Evolutionary conservation across 1,140 invertebrate species (phyloP), one percentile per base, ranked within the genome.

Genomic region (Hycleus cichorii): DNA sequence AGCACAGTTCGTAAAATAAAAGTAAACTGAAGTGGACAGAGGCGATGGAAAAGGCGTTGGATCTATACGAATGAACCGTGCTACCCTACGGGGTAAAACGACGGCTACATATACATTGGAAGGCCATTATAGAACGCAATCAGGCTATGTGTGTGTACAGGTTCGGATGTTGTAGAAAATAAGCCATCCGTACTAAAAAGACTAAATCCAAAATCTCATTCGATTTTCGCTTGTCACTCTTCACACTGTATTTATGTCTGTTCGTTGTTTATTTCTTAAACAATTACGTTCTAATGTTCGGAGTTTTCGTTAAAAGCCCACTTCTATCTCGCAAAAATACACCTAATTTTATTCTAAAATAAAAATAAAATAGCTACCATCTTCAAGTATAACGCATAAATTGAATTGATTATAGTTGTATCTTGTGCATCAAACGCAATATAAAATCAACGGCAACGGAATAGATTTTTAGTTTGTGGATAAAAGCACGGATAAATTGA

Each of bases 151-250:
- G 50, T 52, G 50, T 43, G 18, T 18, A 12, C 1, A 18, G 18
- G 18, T 18, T 18, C 18, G 18, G 18, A 18, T 32, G 32, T 32
- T 32, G 32, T 32, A 32, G 32, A 7, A 7, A 32, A 32, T 7
- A 32, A 53, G 42, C 46, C 51, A 45, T 25, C 51, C 51, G 51
- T 25, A 32, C 32, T 32, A 53, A 53, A 53, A 53, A 53, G 51
- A 53, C 51, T 38, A 53, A 53, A 53, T 42, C 43, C 42, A 11
- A 53, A 53, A 53, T 53, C 51, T 53, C 51, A 53, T 53, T 53
- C 51, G 51, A 45, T 53, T 53, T 53, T 53, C 43, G 51, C 51
- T 53, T 53, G 51, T 53, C 51, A 53, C 51, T 53, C 51, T 53
- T 53, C 51, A 53, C 51, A 53, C 51, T 45, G 26, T 38, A 53